Conservation (phyloP, 2,797 vertebrate genomes). For the Amblyraja radiata region DNA sequence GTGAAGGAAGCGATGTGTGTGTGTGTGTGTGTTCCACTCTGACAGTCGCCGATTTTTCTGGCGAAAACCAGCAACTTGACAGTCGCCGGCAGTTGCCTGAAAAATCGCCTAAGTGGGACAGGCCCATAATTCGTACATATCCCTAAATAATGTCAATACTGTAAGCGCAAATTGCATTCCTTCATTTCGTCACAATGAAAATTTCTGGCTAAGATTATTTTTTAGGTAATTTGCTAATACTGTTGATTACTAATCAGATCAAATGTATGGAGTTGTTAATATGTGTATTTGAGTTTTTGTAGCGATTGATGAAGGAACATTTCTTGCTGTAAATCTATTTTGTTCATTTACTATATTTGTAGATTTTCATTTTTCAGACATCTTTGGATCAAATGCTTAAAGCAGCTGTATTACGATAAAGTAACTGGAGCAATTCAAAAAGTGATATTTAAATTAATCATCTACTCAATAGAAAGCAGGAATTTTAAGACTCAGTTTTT, state of each 20-base stretch:
- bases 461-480: not conserved
- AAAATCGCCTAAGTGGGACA: no score
- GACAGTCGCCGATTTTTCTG: no score
- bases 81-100: no score
- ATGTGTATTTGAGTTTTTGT: not conserved
- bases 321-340: not conserved
- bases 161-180: not conserved
- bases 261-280: not conserved
- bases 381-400: not conserved
- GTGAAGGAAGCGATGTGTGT: no score
- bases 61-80: no score
- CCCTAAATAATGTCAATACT: not conserved
- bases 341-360: not conserved
- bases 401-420: not conserved
- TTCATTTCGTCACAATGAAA: not conserved
- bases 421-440: not conserved
- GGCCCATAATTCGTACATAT: no score
- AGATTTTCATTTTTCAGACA: not conserved
- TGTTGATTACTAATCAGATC: not conserved
- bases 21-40: no score
- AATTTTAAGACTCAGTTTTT: not conserved
- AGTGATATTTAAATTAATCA: not conserved
- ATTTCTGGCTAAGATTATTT: not conserved
- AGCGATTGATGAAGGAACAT: not conserved
- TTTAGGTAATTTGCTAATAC: not conserved